Percentiles rank a stretch among this genome's conserved stretches.
Evolutionary conservation across 2,797 vertebrate species (phyloP).

Genomic region (Tolypeutes matacus): DNA sequence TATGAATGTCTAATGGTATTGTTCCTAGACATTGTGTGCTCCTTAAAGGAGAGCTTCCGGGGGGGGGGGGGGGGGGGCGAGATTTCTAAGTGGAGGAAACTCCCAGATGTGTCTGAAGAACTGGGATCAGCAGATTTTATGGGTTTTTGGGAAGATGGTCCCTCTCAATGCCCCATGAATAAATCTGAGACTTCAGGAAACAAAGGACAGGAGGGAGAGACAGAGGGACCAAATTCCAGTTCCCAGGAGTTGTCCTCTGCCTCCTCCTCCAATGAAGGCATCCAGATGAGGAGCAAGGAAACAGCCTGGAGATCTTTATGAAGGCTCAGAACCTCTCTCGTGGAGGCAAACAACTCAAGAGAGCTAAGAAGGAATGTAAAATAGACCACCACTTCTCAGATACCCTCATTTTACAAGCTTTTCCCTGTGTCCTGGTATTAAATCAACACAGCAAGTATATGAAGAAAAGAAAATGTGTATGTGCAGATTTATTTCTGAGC

Average conservation of each 20-base stretch:
- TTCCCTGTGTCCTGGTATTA: not conserved
- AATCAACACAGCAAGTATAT: not conserved
- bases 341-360: not conserved
- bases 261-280: not conserved
- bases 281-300: not conserved
- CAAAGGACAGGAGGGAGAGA: not conserved
- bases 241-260: not conserved
- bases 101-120: not conserved
- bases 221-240: not conserved
- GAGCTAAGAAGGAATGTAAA: not conserved
- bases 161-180: not conserved
- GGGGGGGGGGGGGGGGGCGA: not conserved
- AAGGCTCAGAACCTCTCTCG: not conserved
- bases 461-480: not conserved
- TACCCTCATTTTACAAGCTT: not conserved
- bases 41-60: not conserved
- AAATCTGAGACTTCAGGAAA: not conserved
- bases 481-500: not conserved
- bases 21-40: not conserved
- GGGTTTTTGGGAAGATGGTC: not conserved
- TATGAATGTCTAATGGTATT: not conserved
- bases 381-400: not conserved
- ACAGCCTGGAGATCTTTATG: not conserved
- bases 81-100: not conserved
- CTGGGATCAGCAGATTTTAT: not conserved